Base-by-base conservation (phyloP, 1,140 invertebrate species). In the Leptoteleia sp. region DNA sequence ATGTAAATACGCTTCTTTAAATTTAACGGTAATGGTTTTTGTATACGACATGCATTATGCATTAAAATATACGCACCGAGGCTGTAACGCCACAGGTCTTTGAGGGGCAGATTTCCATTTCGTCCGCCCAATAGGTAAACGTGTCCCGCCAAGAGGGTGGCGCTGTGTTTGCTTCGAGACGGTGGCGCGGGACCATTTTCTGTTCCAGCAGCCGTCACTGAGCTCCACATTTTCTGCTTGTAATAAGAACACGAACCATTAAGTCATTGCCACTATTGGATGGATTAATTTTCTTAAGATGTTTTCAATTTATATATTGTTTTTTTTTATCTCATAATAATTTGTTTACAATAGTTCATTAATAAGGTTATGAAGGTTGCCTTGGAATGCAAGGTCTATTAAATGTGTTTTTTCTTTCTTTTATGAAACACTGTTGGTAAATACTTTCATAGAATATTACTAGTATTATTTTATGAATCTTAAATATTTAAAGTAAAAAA, bases 81-180 rank as follows among this genome's bases (percentile, higher is more conserved):
- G 81, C 93, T 93, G 82, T 95, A 96, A 81, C 92, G 92, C 95
- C 96, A 97, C 61, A 97, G 92, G 89, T 97, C 96, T 85, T 94
- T 93, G 42, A 96, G 91, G 0, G 95, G 94, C 48, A 95, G 87
- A 85, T 94, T 94, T 19, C 95, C 95, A 87, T 95, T 95, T 25
- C 95, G 89, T 4, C 96, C 96, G 1, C 95, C 95, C 42, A 96
- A 90, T 31, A 97, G 90, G 85, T 96, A 97, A 50, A 96, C 91
- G 87, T 93, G 90, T 25, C 93, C 93, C 15, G 92, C 92, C 38
- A 94, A 90, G 27, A 95, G 87, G 54, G 95, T 95, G 37, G 94
- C 94, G 33, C 95, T 95, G 89, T 96, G 95, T 88, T 96, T 96
- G 80, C 92, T 92, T 57, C 95, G 91, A 8, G 93, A 92, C 29